These are phyloP conservation scores for Enteromius argenteus DNA, from an alignment of 2,797 vertebrate species.

Conservation along the genomic window DNA sequence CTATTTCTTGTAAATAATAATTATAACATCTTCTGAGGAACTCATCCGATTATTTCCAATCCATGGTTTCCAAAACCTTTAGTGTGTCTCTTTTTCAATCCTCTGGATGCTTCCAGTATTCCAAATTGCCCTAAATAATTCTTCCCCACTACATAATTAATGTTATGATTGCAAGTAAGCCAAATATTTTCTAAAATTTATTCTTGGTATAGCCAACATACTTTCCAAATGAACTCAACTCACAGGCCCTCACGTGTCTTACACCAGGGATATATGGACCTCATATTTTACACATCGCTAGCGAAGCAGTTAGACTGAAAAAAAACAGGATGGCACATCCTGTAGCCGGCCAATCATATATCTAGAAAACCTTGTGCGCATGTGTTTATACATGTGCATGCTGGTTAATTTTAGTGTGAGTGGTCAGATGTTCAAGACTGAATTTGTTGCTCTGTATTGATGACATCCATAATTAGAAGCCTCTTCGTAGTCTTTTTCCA, in stretches of 20 bases:
- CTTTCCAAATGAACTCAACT: constrained; percentile 55
- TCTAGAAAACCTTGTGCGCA: neutral
- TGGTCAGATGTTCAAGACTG: constrained; percentile 16
- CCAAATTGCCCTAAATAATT: constrained; percentile 52
- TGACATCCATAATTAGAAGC: constrained; percentile 35
- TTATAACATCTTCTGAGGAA: constrained; percentile 25
- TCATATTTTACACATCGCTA: constrained; percentile 47
- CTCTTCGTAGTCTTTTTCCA: constrained; percentile 16
- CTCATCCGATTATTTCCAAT: constrained; percentile 12
- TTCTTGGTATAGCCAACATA: constrained; percentile 50
- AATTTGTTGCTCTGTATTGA: constrained; percentile 40
- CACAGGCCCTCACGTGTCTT: constrained; percentile 33
- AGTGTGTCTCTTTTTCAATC: neutral
- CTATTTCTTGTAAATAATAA: constrained; percentile 15
- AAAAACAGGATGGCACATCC: constrained; percentile 30
- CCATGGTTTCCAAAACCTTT: constrained; percentile 2
- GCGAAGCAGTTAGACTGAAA: constrained; percentile 15
- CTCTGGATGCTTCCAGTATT: neutral
- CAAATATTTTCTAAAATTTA: constrained; percentile 49
- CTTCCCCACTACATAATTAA: constrained; percentile 50
- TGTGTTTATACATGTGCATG: neutral
- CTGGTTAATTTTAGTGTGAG: neutral
- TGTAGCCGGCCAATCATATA: constrained; percentile 5
- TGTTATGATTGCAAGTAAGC: constrained; percentile 49
- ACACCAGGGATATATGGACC: constrained; percentile 40